Percentiles rank a stretch among this genome's conserved stretches.
These are phyloP conservation scores for Semnornis frantzii DNA, from an alignment of 2,113 vertebrate species.

Conservation along the genomic window DNA sequence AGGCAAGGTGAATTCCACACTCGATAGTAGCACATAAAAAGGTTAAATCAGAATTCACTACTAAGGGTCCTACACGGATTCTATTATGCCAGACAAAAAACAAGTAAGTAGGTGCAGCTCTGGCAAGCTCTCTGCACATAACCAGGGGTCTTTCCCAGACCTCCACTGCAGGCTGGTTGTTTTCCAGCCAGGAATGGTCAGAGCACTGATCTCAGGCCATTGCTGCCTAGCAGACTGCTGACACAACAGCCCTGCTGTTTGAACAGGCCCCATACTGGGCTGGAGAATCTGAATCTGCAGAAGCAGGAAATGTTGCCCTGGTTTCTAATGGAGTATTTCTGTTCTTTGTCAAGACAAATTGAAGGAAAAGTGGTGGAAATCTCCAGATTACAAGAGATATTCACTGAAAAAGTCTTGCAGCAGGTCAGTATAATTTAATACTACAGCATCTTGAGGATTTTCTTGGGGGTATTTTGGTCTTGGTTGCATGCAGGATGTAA, in stretches of 20 bases:
- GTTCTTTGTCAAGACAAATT: slow-evolving; percentile 85
- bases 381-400: slow-evolving; percentile 96
- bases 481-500: not conserved
- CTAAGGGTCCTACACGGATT: not conserved
- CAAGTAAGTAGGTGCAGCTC: not conserved
- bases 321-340: not conserved
- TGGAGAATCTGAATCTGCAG: not conserved
- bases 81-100: not conserved
- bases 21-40: fast-evolving
- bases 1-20: not conserved
- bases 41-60: not conserved
- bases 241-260: not conserved
- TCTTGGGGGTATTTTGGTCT: not conserved
- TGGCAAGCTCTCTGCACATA: not conserved
- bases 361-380: slow-evolving; percentile 99
- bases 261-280: fast-evolving
- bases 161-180: not conserved
- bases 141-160: not conserved
- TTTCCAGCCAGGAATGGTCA: fast-evolving
- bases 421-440: slow-evolving; percentile 79
- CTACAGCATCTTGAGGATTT: not conserved
- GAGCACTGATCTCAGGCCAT: fast-evolving
- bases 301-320: not conserved
- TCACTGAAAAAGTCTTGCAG: slow-evolving; percentile 95
- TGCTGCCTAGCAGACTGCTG: not conserved